Evolutionary conservation across 2,888 invertebrate species (phyloP).

Genomic region (Drosophila neonasuta): DNA sequence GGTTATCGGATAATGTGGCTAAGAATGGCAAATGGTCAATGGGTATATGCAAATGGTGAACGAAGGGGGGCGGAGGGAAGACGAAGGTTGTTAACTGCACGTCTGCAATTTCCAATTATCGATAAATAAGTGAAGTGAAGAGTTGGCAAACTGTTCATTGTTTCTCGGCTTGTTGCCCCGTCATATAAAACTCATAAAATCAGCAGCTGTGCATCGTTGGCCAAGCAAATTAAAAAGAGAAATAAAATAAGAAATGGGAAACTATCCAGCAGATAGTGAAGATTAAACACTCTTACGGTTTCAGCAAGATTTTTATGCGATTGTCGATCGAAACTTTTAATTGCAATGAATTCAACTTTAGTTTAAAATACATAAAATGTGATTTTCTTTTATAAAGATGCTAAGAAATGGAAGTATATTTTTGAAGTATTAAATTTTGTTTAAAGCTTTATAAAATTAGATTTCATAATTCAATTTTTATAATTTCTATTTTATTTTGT

Average conservation of each 20-base stretch:
- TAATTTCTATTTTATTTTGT: too few species aligned
- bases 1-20: constrained; percentile 52
- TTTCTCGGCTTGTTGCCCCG: constrained; percentile 6
- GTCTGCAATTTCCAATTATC: constrained; percentile 70
- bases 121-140: constrained; percentile 68
- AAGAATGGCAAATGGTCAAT: constrained; percentile 50
- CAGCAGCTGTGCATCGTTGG: constrained; percentile 49
- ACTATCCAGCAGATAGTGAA: constrained; percentile 3
- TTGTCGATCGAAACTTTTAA: too few species aligned
- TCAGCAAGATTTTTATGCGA: not conserved
- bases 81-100: constrained; percentile 22
- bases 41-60: constrained; percentile 54
- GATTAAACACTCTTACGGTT: constrained; percentile 16
- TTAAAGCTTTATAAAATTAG: too few species aligned
- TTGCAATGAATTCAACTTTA: too few species aligned
- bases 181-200: constrained; percentile 58
- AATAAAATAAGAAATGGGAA: constrained; percentile 13
- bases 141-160: constrained; percentile 53
- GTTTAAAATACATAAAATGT: too few species aligned
- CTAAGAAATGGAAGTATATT: too few species aligned
- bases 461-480: too few species aligned
- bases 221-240: constrained; percentile 43
- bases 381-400: too few species aligned
- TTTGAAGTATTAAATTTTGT: too few species aligned
- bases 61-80: not conserved